phyloP scores from a whole-genome alignment of 2,888 invertebrate genomes.

The Meandrusa payeni region DNA sequence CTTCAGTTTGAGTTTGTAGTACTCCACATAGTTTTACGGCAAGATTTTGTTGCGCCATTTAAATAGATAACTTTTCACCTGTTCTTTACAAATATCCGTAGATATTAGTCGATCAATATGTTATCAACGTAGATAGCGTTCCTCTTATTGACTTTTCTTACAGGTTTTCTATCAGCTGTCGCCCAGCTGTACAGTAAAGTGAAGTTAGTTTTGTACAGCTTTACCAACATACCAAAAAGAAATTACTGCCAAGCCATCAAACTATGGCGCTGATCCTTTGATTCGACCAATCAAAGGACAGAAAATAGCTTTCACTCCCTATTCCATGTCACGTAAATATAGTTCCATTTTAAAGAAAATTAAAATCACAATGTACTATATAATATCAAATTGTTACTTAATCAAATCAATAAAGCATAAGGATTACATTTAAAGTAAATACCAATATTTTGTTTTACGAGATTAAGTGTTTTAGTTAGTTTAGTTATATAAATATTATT shows the following conservation, averaged over 20 bases:
- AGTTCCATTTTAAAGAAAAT: not conserved
- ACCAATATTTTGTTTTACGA: no score
- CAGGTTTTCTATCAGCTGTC: conserved; percentile 75
- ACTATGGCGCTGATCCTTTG: conserved; percentile 35
- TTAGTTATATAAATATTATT: no score
- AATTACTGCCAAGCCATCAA: conserved; percentile 33
- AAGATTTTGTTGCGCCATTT: conserved; percentile 75
- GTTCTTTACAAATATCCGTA: conserved; percentile 35
- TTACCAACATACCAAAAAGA: conserved; percentile 46
- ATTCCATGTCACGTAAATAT: conserved; percentile 40
- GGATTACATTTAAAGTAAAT: no score
- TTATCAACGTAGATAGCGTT: conserved; percentile 46
- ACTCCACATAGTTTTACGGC: conserved; percentile 81
- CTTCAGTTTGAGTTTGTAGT: conserved; percentile 67
- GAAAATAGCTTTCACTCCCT: conserved; percentile 34
- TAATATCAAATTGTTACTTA: no score
- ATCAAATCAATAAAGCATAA: not conserved
- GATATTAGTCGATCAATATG: conserved; percentile 41
- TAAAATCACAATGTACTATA: not conserved
- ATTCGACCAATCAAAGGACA: conserved; percentile 51
- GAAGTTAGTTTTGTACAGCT: conserved; percentile 47
- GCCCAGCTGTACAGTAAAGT: conserved; percentile 65
- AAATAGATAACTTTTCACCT: conserved; percentile 36
- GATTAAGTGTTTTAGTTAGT: no score
- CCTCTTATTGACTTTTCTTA: conserved; percentile 67